Evolutionary conservation across 2,113 vertebrate genomes (phyloP).

Genomic region (Isurus oxyrinchus): DNA sequence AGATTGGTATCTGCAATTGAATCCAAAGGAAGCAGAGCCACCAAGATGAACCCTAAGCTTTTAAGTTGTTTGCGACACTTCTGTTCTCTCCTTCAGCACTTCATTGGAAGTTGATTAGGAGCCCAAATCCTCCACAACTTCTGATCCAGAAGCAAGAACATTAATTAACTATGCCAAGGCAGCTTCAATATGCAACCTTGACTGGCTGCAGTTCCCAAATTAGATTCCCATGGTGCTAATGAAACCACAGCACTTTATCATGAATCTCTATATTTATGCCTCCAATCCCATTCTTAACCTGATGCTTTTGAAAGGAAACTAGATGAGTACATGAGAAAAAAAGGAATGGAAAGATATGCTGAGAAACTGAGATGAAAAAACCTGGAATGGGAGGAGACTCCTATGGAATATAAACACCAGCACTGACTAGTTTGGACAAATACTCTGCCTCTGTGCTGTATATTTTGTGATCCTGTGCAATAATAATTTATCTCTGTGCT

Average conservation of each 20-base stretch:
- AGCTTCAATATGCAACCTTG: background rate
- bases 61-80: background rate
- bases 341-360: too few species aligned
- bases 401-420: too few species aligned
- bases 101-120: background rate
- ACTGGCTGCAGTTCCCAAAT: background rate
- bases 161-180: background rate
- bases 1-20: background rate
- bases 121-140: background rate
- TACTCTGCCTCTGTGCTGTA: too few species aligned
- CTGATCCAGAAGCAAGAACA: background rate
- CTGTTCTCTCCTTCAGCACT: background rate
- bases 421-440: too few species aligned
- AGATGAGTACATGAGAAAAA: background rate
- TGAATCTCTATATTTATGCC: background rate
- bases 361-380: too few species aligned
- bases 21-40: background rate
- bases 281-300: background rate
- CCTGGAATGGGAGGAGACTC: too few species aligned
- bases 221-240: background rate
- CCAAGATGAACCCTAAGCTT: background rate
- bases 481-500: background rate
- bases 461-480: background rate
- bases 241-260: background rate
- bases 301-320: background rate